These are phyloP conservation scores for Peromyscus polionotus DNA, from an alignment of 2,113 vertebrate genomes.

Conservation along the genomic window DNA sequence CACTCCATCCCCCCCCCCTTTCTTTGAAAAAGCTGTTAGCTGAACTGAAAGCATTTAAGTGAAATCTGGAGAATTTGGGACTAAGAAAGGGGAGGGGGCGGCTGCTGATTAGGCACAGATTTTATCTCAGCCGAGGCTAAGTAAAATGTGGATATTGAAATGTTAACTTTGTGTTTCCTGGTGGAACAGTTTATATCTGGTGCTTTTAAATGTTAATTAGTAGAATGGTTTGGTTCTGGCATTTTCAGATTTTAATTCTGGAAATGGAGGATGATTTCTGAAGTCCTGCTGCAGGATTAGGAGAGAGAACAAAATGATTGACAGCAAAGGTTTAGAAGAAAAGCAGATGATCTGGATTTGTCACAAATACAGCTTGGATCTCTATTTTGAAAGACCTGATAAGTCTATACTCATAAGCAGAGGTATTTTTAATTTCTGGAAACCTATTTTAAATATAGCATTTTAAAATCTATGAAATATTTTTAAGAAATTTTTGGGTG, in stretches of 20 bases:
- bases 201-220: neutral
- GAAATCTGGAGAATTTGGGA: neutral
- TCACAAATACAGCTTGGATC: neutral
- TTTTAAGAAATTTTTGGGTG: neutral
- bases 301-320: neutral
- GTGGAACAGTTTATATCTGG: neutral
- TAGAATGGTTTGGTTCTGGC: neutral
- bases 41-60: neutral
- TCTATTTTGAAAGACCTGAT: neutral
- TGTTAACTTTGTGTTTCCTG: neutral
- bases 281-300: neutral
- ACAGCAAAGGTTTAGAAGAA: neutral
- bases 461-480: neutral
- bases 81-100: fast-evolving
- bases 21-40: neutral
- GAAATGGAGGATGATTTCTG: neutral
- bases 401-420: neutral
- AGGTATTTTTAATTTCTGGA: neutral
- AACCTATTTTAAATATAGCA: neutral
- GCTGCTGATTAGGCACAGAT: neutral
- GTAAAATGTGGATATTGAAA: neutral
- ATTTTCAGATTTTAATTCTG: neutral
- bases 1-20: neutral
- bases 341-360: neutral
- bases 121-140: neutral